phyloP scores from a whole-genome alignment of 2,797 vertebrate genomes.

The Molossus alvarezi region DNA sequence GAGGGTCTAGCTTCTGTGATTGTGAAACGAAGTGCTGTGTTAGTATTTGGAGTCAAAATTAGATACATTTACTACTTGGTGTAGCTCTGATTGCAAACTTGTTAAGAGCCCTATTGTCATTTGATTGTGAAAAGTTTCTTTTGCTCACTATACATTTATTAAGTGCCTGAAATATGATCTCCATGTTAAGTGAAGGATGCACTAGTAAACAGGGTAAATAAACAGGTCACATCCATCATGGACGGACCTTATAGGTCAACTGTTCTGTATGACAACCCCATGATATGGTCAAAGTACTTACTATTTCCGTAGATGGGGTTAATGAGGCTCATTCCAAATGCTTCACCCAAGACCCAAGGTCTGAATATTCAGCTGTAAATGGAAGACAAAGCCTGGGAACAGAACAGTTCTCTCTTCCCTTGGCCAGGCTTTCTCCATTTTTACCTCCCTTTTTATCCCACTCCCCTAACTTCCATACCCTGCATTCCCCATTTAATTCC shows the following conservation, averaged over 20 bases:
- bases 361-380: background rate
- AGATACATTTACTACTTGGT: background rate
- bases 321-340: background rate
- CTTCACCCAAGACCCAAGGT: background rate
- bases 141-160: background rate
- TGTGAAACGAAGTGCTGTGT: background rate
- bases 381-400: background rate
- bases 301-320: background rate
- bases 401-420: background rate
- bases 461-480: rapidly evolving
- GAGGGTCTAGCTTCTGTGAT: background rate
- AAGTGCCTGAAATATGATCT: background rate
- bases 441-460: background rate
- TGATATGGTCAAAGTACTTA: background rate
- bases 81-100: background rate
- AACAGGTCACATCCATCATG: background rate
- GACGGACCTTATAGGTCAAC: background rate
- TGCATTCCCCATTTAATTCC: background rate
- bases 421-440: background rate
- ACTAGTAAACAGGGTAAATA: background rate
- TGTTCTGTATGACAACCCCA: background rate
- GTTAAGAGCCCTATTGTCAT: background rate
- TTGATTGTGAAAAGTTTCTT: background rate
- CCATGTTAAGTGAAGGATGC: background rate
- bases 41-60: background rate